Evolutionary conservation across 1,140 invertebrate species (phyloP).

Genomic region (Globodera rostochiensis): DNA sequence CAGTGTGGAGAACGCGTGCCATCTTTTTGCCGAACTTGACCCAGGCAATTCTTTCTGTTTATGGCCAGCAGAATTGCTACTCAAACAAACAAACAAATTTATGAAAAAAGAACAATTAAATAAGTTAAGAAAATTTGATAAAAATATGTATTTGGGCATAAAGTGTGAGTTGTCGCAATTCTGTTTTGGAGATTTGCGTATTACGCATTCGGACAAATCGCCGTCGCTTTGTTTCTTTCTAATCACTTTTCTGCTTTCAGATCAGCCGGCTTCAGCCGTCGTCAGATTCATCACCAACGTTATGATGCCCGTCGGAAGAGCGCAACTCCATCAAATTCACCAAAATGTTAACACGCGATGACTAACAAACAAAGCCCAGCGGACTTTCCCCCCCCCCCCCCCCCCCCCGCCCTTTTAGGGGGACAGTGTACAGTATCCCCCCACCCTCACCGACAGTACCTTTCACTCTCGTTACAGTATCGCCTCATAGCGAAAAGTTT

Average conservation of each 20-base stretch:
- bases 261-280: constrained; percentile 90
- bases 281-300: constrained; percentile 94
- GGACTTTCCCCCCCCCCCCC: not conserved
- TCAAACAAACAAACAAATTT: too few relatives aligned
- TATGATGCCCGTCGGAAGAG: constrained; percentile 68
- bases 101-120: too few relatives aligned
- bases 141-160: too few relatives aligned
- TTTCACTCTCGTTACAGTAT: too few relatives aligned
- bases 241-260: constrained; percentile 59
- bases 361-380: not conserved
- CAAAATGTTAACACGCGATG: constrained; percentile 14
- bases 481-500: not conserved
- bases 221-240: not conserved
- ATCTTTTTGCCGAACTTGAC: constrained; percentile 91
- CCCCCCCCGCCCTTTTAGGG: not conserved
- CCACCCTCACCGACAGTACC: too few relatives aligned
- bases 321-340: constrained; percentile 43
- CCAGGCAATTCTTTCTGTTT: constrained; percentile 66
- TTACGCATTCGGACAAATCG: too few relatives aligned
- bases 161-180: too few relatives aligned
- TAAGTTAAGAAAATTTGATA: too few relatives aligned
- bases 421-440: too few relatives aligned
- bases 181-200: too few relatives aligned
- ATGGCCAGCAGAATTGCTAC: not conserved
- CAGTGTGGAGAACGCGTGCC: constrained; percentile 78